These are phyloP conservation scores for Protodeltote pygarga DNA, from an alignment of 2,888 invertebrate species.

Conservation along the genomic window DNA sequence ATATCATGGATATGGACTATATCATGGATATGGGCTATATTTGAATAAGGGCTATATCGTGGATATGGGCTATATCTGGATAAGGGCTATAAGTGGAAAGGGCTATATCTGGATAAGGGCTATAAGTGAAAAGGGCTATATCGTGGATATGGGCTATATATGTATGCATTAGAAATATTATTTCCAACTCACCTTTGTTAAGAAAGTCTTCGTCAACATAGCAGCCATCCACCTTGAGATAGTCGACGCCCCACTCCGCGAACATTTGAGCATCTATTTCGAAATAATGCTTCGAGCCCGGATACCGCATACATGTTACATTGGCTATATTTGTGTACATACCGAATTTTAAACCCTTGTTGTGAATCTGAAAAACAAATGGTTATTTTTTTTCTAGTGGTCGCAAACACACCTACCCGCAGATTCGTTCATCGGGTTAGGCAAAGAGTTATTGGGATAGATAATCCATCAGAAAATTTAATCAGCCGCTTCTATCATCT, in stretches of 20 bases:
- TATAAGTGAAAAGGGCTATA: too few relatives aligned
- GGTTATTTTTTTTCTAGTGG: neutral
- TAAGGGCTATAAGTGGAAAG: too few relatives aligned
- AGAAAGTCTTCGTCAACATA: conserved; percentile 84
- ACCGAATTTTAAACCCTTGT: conserved; percentile 91
- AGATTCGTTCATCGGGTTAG: too few relatives aligned
- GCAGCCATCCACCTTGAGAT: conserved; percentile 94
- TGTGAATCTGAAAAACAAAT: conserved; percentile 87
- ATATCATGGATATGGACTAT: too few relatives aligned
- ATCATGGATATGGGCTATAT: too few relatives aligned
- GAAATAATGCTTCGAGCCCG: conserved; percentile 89
- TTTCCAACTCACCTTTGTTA: conserved; percentile 62
- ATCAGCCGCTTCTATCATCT: too few relatives aligned
- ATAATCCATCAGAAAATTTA: too few relatives aligned
- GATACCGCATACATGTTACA: conserved; percentile 91
- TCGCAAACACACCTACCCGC: neutral
- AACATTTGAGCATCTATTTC: conserved; percentile 90
- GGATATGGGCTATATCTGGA: too few relatives aligned
- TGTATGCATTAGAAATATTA: neutral
- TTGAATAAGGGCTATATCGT: too few relatives aligned
- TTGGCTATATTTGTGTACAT: conserved; percentile 93
- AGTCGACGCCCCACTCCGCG: conserved; percentile 93
- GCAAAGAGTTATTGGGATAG: too few relatives aligned
- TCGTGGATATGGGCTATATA: too few relatives aligned
- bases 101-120: too few relatives aligned